Base-by-base conservation (phyloP, 2,113 vertebrate species). In the Apodemus speciosus region DNA sequence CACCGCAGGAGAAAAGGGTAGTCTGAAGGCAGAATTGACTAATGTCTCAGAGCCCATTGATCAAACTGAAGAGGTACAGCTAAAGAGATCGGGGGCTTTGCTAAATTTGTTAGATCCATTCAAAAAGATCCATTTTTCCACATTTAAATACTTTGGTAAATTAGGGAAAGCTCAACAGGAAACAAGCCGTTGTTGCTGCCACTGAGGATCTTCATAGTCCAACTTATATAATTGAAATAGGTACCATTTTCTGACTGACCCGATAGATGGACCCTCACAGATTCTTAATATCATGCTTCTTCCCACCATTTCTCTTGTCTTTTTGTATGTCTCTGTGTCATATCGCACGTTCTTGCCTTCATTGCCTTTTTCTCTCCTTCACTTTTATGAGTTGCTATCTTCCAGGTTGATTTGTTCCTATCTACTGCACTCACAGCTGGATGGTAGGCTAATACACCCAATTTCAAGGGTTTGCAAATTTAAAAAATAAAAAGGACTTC, bases 11-110 rank as follows among this genome's bases (percentile, higher is more conserved):
- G 15, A 88, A 85, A 51, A 88, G 6, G 62, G 14, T 68, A 94
- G 43, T 96, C 75, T 95, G 43, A 77, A 94, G 72, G 64, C 77
- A 91, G 83, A 95, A 96, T 62, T 89, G 89, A 75, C 73, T 90
- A 40, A 68, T 23, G 43, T 43, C 62, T 81, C 87, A 53, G 43
- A 84, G 51, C 79, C 64, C 73, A 87, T 4, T 80, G 72, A 60
- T 89, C 83, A 71, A 93, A 79, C 56, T 30, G 51, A 49, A 75
- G 90, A 89, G 38, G 51, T 79, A 1, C 15, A 79, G 32, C 66
- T 85, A 35, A 53, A 38, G 8, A 79, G 43, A 94, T 2, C 40
- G 18, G 77, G 90, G 49, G 49, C 76, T 88, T 77, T 49, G 32
- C 60, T 80, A 49, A 89, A 90, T 89, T 76, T 90, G 18, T 83